These are phyloP conservation scores for Nudaria mundana DNA, from an alignment of 2,888 invertebrate species.

Conservation along the genomic window DNA sequence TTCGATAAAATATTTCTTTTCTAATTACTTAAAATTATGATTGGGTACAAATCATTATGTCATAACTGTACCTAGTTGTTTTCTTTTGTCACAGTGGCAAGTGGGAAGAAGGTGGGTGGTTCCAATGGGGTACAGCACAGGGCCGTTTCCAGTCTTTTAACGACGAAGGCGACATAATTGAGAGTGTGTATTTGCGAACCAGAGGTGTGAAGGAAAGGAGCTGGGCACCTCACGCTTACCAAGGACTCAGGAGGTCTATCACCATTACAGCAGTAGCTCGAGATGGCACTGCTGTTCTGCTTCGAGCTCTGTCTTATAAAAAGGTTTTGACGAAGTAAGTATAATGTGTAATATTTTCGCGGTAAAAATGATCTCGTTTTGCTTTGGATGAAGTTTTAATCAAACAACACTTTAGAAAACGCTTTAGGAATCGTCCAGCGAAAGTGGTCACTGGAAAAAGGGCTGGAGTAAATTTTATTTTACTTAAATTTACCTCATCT, in stretches of 20 bases:
- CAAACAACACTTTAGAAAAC: too few relatives aligned
- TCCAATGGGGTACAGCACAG: constrained; percentile 83
- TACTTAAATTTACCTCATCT: too few relatives aligned
- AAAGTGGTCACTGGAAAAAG: too few relatives aligned
- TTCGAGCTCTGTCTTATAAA: constrained; percentile 76
- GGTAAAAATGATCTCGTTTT: background rate
- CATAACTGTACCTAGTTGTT: background rate
- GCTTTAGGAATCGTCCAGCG: too few relatives aligned
- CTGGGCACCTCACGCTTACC: constrained; percentile 54
- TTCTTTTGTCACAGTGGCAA: constrained; percentile 47
- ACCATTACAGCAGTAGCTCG: constrained; percentile 59
- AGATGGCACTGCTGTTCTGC: constrained; percentile 81
- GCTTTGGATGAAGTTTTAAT: too few relatives aligned
- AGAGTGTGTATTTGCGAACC: constrained; percentile 65
- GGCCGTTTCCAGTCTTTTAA: constrained; percentile 79
- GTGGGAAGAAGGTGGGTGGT: constrained; percentile 72
- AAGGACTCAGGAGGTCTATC: constrained; percentile 49
- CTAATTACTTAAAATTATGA: too few relatives aligned
- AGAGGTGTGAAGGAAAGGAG: constrained; percentile 74
- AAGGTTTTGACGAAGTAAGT: constrained; percentile 81
- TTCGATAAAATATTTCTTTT: too few relatives aligned
- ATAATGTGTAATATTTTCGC: background rate
- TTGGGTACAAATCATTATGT: too few relatives aligned
- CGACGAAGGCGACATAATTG: constrained; percentile 48
- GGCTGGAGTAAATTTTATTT: too few relatives aligned